Conservation (phyloP, 2,797 vertebrate species). For the Diceros bicornis region DNA sequence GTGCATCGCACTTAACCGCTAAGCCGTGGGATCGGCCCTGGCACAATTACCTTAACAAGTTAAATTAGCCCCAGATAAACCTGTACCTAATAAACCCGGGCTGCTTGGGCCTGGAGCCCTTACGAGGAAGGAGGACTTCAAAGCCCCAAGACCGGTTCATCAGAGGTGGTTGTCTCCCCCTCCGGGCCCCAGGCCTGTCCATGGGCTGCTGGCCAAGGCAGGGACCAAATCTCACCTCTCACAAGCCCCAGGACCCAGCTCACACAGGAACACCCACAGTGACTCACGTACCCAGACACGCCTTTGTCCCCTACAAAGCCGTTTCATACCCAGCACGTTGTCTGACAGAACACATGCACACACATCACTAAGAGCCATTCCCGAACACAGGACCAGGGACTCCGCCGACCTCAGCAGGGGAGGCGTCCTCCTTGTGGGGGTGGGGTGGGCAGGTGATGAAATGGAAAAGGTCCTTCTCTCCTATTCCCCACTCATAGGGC, state of each 20-base stretch:
- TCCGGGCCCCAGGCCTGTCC: neutral
- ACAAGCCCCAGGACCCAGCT: neutral
- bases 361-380: neutral
- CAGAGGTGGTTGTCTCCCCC: neutral
- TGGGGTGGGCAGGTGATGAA: neutral
- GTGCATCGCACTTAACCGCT: too few relatives aligned
- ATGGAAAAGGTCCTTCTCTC: neutral
- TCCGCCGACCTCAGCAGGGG: neutral
- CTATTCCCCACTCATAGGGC: neutral
- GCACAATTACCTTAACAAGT: conserved; percentile 79
- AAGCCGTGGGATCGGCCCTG: neutral
- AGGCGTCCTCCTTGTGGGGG: neutral
- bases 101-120: conserved; percentile 51
- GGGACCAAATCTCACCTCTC: neutral
- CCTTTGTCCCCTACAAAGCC: neutral
- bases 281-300: neutral
- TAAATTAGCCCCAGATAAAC: conserved; percentile 82
- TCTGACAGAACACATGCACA: neutral
- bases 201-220: neutral
- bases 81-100: conserved; percentile 66
- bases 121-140: conserved; percentile 70
- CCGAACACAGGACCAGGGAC: neutral
- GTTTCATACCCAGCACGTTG: neutral
- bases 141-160: conserved; percentile 56
- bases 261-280: neutral